Evolutionary conservation across 2,113 vertebrate genomes (phyloP), one percentile per base, ranked within the genome.

Genomic region (Aegithalos caudatus): DNA sequence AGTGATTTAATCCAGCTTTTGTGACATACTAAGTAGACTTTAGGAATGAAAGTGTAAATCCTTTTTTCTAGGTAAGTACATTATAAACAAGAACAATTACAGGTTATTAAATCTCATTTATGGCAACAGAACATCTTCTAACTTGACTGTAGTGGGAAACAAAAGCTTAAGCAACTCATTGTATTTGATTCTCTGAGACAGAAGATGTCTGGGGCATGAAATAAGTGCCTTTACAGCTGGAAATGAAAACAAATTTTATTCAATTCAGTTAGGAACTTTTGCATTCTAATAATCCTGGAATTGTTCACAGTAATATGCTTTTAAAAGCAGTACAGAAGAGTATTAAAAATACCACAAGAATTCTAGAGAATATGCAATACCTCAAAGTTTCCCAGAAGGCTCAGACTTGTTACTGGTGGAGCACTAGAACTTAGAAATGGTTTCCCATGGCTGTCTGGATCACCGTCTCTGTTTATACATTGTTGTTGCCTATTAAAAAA

Each of bases 381-480:
- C 99, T 99, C 99, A 98, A 99, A 99, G 98, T 99, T 99, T 97
- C 99, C 99, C 97, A 99, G 98, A 92, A 99, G 98, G 97, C 99
- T 99, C 96, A 99, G 99, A 98, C 98, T 99, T 95, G 98, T 98
- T 96, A 98, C 98, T 89, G 99, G 98, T 94, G 99, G 99, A 97
- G 99, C 99, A 85, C 99, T 99, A 94, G 98, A 98, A 98, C 99
- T 99, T 86, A 99, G 97, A 97, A 99, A 98, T 93, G 98, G 98
- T 97, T 98, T 98, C 95, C 95, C 98, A 86, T 98, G 98, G 97
- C 97, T 98, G 91, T 98, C 98, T 51, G 96, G 93, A 95, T 98
- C 97, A 83, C 97, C 96, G 58, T 99, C 98, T 97, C 97, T 97
- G 92, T 98, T 99, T 97, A 98, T 97, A 98, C 97, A 98, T 82